These are phyloP conservation scores for Onychomys torridus DNA, from an alignment of 2,797 vertebrate genomes.

Conservation along the genomic window DNA sequence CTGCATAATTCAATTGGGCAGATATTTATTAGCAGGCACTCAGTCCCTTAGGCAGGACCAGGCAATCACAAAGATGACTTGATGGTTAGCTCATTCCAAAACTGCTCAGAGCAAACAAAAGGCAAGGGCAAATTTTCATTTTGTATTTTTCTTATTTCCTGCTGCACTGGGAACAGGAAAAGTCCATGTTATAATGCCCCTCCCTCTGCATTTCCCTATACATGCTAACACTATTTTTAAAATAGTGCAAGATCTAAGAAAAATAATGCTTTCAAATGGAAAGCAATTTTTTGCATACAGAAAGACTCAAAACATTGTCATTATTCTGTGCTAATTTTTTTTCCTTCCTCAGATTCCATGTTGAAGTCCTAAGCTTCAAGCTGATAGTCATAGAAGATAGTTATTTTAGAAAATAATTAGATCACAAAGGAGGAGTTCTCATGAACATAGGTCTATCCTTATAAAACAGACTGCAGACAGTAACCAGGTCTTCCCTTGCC, in stretches of 20 bases:
- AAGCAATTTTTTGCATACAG: not conserved
- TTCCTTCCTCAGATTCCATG: not conserved
- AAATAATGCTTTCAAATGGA: not conserved
- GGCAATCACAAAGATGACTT: slow-evolving; percentile 14
- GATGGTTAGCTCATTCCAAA: not conserved
- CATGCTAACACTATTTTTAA: not conserved
- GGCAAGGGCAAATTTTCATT: not conserved
- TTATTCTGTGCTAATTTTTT: not conserved
- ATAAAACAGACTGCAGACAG: not conserved
- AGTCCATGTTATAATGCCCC: not conserved
- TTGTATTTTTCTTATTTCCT: not conserved
- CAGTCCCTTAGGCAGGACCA: not conserved
- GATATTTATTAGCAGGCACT: not conserved
- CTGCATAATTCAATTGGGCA: not conserved
- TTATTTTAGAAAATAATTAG: not conserved
- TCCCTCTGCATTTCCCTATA: not conserved
- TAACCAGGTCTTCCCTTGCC: not conserved
- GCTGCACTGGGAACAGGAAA: not conserved
- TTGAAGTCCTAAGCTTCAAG: not conserved
- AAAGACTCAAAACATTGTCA: not conserved
- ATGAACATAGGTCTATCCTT: not conserved
- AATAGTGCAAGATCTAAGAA: slow-evolving; percentile 5
- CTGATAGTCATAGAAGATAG: not conserved
- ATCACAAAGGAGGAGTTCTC: not conserved
- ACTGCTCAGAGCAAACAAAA: slow-evolving; percentile 22